Evolutionary conservation across 2,113 vertebrate genomes (phyloP).

Genomic region (Datnioides undecimradiatus): DNA sequence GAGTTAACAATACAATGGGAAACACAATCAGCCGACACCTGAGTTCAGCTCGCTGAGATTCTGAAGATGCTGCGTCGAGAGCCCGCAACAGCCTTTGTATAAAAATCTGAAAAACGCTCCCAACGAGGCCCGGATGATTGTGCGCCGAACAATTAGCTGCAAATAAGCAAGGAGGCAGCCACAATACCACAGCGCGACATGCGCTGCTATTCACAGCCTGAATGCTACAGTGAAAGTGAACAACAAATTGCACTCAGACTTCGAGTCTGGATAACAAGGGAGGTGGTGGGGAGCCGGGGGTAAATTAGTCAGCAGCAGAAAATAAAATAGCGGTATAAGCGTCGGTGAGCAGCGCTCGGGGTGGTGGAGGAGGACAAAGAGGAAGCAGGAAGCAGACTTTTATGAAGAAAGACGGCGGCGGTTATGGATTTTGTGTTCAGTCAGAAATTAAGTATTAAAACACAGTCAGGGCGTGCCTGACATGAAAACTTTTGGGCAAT

Average conservation of each 20-base stretch:
- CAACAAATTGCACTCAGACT: background rate
- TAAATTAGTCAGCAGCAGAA: slow-evolving; percentile 15
- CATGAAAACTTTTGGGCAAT: no score
- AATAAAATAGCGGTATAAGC: slow-evolving; percentile 7
- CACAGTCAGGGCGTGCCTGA: no score
- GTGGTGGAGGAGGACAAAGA: background rate
- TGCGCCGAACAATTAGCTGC: background rate
- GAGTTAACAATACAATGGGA: background rate
- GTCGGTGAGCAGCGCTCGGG: background rate
- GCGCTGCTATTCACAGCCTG: background rate
- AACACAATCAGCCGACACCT: slow-evolving; percentile 23
- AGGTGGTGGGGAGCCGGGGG: background rate
- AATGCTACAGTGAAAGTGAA: background rate
- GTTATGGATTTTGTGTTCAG: background rate
- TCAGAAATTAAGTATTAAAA: no score
- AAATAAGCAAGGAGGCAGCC: background rate
- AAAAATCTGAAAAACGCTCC: background rate
- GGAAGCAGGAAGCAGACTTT: background rate
- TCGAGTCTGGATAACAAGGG: background rate
- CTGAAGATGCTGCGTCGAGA: background rate
- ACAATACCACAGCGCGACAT: background rate
- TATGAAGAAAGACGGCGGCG: background rate
- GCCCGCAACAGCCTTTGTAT: background rate
- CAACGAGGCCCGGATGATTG: fast-evolving
- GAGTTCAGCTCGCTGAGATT: slow-evolving; percentile 19